Conservation (phyloP, 2,113 vertebrate genomes). For the Otolemur garnettii region DNA sequence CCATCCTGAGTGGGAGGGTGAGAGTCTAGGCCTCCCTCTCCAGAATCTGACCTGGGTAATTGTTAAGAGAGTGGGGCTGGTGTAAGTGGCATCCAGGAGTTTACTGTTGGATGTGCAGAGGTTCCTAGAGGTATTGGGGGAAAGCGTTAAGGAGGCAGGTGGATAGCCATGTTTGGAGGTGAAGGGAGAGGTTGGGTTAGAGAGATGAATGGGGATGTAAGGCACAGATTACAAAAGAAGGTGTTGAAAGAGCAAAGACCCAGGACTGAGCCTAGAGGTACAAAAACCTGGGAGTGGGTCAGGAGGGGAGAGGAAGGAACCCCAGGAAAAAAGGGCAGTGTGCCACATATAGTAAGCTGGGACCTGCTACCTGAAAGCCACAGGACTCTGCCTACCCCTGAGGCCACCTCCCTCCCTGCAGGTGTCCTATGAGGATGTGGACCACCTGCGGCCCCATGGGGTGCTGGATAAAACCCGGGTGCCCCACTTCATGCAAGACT, state of each 20-base stretch:
- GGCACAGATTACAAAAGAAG: not conserved
- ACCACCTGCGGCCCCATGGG: constrained; percentile 90
- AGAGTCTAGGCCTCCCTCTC: not conserved
- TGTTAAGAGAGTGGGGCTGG: not conserved
- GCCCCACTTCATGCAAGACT: constrained; percentile 97
- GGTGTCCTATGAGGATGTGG: constrained; percentile 97
- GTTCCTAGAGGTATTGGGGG: not conserved
- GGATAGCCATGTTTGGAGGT: constrained; percentile 10
- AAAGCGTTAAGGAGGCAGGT: not conserved
- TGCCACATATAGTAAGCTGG: not conserved
- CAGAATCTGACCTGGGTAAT: not conserved
- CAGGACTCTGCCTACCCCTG: not conserved
- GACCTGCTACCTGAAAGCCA: not conserved
- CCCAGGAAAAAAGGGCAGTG: not conserved
- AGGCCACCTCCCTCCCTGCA: constrained; percentile 76
- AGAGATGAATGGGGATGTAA: not conserved
- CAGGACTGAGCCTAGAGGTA: not conserved
- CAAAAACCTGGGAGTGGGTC: not conserved
- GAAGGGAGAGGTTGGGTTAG: not conserved
- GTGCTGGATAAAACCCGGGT: constrained; percentile 91
- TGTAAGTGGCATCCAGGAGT: not conserved
- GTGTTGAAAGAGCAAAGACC: not conserved
- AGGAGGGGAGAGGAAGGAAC: not conserved
- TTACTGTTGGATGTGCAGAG: not conserved
- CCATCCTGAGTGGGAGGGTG: not conserved